Evolutionary conservation across 2,797 vertebrate species (phyloP), one percentile per base, ranked within the genome.

Genomic region (Crenichthys baileyi): DNA sequence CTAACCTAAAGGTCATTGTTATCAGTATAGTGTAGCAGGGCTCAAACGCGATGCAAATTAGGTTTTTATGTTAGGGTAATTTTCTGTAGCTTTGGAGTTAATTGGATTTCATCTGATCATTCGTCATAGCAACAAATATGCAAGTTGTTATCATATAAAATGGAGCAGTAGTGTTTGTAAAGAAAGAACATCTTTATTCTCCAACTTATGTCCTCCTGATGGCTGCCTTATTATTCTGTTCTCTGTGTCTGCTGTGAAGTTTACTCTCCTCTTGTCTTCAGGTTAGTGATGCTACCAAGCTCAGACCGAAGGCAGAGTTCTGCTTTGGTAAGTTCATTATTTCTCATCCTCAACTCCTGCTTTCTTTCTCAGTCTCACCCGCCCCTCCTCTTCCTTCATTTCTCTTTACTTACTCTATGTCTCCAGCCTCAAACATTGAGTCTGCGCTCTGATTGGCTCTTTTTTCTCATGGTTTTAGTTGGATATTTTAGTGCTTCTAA

Each of bases 251-350:
- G 50, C 36, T 36, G 36, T 36, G 36, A 36, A 36, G 36, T 36
- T 36, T 65, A 6, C 18, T 53, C 26, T 53, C 70, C 29, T 72
- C 36, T 79, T 13, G 73, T 24, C 0, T 60, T 63, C 86, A 99
- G 98, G 98, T 99, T 93, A 99, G 97, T 24, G 97, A 99, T 95
- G 98, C 97, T 89, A 97, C 97, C 67, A 99, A 99, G 92, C 95
- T 97, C 51, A 95, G 98, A 87, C 98, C 98, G 82, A 99, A 99
- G 94, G 97, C 97, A 41, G 98, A 99, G 91, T 99, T 97, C 94
- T 99, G 98, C 91, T 99, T 99, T 72, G 98, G 98, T 99, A 83
- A 98, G 97, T 88, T 73, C 51, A 5, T 51, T 4, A 31, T 26
- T 16, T 22, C 18, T 18, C 26, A n/a, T 12, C 36, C 1, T n/a